Evolutionary conservation across 1,140 invertebrate species (phyloP).

Genomic region (Dendrolimus kikuchii): DNA sequence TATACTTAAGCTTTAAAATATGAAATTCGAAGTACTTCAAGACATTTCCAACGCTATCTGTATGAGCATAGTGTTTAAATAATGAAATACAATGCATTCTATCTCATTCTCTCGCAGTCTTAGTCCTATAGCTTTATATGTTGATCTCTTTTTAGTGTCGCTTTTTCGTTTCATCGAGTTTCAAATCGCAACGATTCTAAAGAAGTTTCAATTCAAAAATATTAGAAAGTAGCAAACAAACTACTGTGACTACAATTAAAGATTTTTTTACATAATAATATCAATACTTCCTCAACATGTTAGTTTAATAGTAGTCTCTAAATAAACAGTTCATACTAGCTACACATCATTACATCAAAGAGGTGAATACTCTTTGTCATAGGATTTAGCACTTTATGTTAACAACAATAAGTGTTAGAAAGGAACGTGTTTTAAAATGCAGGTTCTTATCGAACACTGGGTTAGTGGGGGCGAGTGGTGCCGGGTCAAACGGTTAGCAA

Average conservation of each 20-base stretch:
- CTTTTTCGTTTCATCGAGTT: no score
- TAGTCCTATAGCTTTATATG: no score
- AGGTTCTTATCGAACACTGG: conserved; percentile 49
- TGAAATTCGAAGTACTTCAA: no score
- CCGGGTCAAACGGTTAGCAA: conserved; percentile 59
- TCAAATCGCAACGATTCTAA: no score
- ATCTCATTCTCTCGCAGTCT: no score
- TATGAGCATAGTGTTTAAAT: no score
- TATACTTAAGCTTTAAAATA: no score
- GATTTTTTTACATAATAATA: conserved; percentile 16
- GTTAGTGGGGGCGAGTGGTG: conserved; percentile 58
- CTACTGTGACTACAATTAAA: conserved; percentile 17
- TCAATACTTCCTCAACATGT: conserved; percentile 22
- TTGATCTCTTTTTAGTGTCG: no score
- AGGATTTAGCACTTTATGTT: conserved; percentile 34
- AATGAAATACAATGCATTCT: no score
- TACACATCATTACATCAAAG: conserved; percentile 58
- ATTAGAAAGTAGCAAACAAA: conserved; percentile 1
- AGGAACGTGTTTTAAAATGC: conserved; percentile 13
- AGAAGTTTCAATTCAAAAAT: neutral
- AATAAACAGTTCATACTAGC: conserved; percentile 67
- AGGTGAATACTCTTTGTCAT: conserved; percentile 35
- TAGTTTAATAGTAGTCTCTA: conserved; percentile 32
- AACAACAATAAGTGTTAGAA: conserved; percentile 28
- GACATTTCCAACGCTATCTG: no score